Evolutionary conservation across 2,888 invertebrate genomes (phyloP).

Genomic region (Agriopis aurantiaria): DNA sequence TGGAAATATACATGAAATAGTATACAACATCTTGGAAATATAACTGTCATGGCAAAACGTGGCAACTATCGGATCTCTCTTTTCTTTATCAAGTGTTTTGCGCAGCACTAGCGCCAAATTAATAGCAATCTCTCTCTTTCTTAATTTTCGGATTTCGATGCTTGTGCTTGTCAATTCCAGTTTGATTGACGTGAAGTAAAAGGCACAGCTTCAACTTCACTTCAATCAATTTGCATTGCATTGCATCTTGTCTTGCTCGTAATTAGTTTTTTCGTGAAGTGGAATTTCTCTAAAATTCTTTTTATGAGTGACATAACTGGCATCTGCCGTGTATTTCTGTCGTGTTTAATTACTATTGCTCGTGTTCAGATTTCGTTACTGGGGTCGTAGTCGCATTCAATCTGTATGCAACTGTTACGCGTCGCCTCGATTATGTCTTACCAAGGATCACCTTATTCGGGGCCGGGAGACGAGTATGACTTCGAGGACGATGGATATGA

Average conservation of each 20-base stretch:
- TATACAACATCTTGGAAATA: constrained; percentile 40
- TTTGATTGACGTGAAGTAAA: constrained; percentile 70
- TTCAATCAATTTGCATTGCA: constrained; percentile 17
- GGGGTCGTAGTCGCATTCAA: constrained; percentile 76
- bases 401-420: constrained; percentile 86
- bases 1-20: no score
- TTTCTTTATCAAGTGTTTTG: constrained; percentile 43
- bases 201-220: constrained; percentile 78
- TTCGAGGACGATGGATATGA: constrained; percentile 91
- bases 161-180: constrained; percentile 58
- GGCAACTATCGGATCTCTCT: constrained; percentile 55
- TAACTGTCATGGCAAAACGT: constrained; percentile 28
- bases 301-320: constrained; percentile 77
- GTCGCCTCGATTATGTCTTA: constrained; percentile 88
- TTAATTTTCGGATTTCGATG: constrained; percentile 42
- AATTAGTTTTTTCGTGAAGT: constrained; percentile 70
- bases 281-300: constrained; percentile 66
- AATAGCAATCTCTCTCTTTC: constrained; percentile 14
- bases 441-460: constrained; percentile 89
- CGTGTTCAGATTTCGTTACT: constrained; percentile 71
- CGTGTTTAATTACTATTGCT: constrained; percentile 56
- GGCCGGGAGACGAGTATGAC: constrained; percentile 90
- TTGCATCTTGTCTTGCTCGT: constrained; percentile 63
- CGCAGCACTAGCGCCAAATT: constrained; percentile 47
- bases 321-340: constrained; percentile 64